A percentile compares a stretch with the other conserved stretches of the same genome.
These are phyloP conservation scores for Pempheris klunzingeri DNA, from an alignment of 2,797 vertebrate species.

Conservation along the genomic window DNA sequence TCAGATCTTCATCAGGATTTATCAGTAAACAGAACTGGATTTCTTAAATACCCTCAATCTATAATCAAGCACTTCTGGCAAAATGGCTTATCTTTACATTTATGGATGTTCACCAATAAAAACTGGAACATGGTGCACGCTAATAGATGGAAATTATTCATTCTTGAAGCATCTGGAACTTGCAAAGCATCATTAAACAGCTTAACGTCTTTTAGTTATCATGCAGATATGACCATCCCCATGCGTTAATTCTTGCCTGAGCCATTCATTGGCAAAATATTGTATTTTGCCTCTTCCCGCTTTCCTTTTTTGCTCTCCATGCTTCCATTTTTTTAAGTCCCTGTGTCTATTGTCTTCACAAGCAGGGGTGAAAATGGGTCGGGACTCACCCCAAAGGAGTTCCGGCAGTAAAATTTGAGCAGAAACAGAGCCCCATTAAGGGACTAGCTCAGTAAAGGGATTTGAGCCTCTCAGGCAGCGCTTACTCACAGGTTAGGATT, in stretches of 20 bases:
- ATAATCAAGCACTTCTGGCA: constrained; percentile 32
- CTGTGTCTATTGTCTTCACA: constrained; percentile 33
- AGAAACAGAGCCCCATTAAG: constrained; percentile 56
- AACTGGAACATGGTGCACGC: neutral
- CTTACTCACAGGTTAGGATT: constrained; percentile 75
- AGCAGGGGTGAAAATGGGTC: constrained; percentile 56
- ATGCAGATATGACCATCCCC: constrained; percentile 4
- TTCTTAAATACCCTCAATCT: constrained; percentile 18
- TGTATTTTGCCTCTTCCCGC: constrained; percentile 6
- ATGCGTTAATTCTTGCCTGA: constrained; percentile 5
- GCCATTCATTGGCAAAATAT: constrained; percentile 1
- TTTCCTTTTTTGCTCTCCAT: constrained; percentile 1
- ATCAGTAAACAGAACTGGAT: constrained; percentile 1
- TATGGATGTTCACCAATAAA: constrained; percentile 11
- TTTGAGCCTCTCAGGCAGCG: constrained; percentile 58
- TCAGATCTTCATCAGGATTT: constrained; percentile 10
- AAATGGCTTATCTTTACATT: constrained; percentile 14
- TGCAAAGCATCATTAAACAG: constrained; percentile 39
- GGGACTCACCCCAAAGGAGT: constrained; percentile 58
- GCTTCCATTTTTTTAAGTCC: constrained; percentile 30
- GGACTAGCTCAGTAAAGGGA: constrained; percentile 62
- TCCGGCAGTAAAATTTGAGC: constrained; percentile 39
- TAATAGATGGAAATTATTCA: constrained; percentile 25
- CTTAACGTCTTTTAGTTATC: constrained; percentile 13
- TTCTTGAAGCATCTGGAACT: constrained; percentile 37